phyloP scores from a whole-genome alignment of 2,797 vertebrate genomes.

The Cuniculus paca region DNA sequence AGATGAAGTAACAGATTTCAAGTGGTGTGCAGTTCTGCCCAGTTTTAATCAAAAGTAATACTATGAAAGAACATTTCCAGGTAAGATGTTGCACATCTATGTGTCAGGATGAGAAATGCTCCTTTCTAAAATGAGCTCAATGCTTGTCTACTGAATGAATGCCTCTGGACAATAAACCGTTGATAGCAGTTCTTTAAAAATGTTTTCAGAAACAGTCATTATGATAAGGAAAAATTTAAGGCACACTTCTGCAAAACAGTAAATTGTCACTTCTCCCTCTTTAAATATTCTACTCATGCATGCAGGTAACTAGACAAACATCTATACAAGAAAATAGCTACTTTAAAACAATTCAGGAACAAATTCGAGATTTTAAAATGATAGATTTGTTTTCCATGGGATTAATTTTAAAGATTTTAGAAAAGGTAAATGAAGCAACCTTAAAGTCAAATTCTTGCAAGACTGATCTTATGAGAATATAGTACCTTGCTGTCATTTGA shows the following conservation, averaged over 20 bases:
- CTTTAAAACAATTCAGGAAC: constrained; percentile 9
- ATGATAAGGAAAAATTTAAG: neutral
- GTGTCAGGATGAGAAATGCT: neutral
- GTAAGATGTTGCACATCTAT: neutral
- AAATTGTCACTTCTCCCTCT: neutral
- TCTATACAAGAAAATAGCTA: neutral
- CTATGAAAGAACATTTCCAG: neutral
- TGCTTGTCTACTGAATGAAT: constrained; percentile 20
- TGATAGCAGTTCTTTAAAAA: neutral
- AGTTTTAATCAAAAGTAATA: constrained; percentile 51
- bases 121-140: neutral
- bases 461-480: neutral
- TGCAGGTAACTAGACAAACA: neutral
- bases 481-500: neutral
- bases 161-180: neutral
- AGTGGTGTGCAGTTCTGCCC: neutral
- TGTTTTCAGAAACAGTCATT: neutral
- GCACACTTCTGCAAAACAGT: neutral
- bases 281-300: neutral
- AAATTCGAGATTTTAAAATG: constrained; percentile 9
- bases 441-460: neutral
- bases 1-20: constrained; percentile 49
- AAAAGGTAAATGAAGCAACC: neutral
- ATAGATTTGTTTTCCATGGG: neutral
- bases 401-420: neutral